Percentiles rank a stretch among this genome's conserved stretches.
phyloP scores from a whole-genome alignment of 2,888 invertebrate species.

The Tinea trinotella region DNA sequence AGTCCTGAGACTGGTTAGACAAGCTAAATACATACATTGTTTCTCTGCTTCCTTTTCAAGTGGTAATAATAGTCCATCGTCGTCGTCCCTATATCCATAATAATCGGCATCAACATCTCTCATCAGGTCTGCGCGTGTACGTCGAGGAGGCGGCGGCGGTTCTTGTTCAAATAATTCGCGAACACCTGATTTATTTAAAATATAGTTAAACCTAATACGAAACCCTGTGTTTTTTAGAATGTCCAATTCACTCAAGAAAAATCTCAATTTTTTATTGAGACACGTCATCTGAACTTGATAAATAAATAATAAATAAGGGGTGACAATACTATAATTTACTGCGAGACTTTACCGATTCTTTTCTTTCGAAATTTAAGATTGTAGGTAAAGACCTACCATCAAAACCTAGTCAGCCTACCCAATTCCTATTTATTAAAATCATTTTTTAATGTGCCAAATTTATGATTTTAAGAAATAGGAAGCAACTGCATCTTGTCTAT shows the following conservation, averaged over 20 bases:
- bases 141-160: slow-evolving; percentile 89
- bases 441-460: too few relatives aligned
- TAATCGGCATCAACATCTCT: slow-evolving; percentile 98
- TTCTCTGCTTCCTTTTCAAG: slow-evolving; percentile 87
- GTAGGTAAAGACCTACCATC: too few relatives aligned
- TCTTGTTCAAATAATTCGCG: slow-evolving; percentile 97
- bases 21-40: slow-evolving; percentile 54
- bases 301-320: too few relatives aligned
- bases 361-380: too few relatives aligned
- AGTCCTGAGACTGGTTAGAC: background rate
- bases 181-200: slow-evolving; percentile 80
- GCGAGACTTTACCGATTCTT: too few relatives aligned
- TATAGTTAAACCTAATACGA: background rate
- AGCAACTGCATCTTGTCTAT: too few relatives aligned
- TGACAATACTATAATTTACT: too few relatives aligned
- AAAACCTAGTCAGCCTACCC: too few relatives aligned
- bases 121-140: slow-evolving; percentile 97
- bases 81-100: slow-evolving; percentile 98
- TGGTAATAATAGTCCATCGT: slow-evolving; percentile 95
- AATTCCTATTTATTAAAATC: too few relatives aligned
- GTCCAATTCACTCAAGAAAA: background rate
- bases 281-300: too few relatives aligned
- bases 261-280: too few relatives aligned
- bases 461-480: too few relatives aligned
- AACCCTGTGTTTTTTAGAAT: background rate